Evolutionary conservation across 1,140 invertebrate genomes (phyloP), one percentile per base, ranked within the genome.

Genomic region (Phenacoccus solenopsis): DNA sequence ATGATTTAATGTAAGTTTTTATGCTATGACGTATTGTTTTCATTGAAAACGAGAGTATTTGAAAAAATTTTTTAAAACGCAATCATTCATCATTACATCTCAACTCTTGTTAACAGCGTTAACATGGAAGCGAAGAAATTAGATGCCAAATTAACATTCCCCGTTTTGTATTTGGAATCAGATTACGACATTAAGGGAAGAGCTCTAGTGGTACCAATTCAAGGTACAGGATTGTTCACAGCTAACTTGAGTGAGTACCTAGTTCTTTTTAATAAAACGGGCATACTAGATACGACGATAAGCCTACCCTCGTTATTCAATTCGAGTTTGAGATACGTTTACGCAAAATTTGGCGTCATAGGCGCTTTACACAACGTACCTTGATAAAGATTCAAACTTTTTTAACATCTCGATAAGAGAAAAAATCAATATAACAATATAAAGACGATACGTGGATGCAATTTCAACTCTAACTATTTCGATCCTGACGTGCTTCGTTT

Each of bases 161-260:
- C 80, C 1, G 77, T 77, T 13, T 70, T 83, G 13, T 71, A 76
- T 21, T 76, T 83, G 76, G 74, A 76, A 3, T 79, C 80, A 0
- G 81, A 83, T 57, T 83, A 81, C 73, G 79, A 81, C 9, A 76
- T 83, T 1, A 79, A 82, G 3, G 82, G 82, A 28, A 75, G 80
- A 67, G 82, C 81, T 71, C 79, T 82, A 69, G 82, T 82, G 77
- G 71, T 82, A 13, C 82, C 82, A 0, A 79, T 83, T 3, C 80
- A 82, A 73, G 81, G 81, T 20, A 81, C 78, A 16, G 82, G 82
- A 3, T 78, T 78, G 68, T 78, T 82, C 70, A 74, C 77, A 21
- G 80, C 80, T 21, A 83, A 83, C 71, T 81, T 83, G 56, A 79
- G 82, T 83, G 75, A 80, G 81, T 76, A 27, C 38, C 20, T 5